phyloP scores from a whole-genome alignment of 2,113 vertebrate species.

The Chionomys nivalis region DNA sequence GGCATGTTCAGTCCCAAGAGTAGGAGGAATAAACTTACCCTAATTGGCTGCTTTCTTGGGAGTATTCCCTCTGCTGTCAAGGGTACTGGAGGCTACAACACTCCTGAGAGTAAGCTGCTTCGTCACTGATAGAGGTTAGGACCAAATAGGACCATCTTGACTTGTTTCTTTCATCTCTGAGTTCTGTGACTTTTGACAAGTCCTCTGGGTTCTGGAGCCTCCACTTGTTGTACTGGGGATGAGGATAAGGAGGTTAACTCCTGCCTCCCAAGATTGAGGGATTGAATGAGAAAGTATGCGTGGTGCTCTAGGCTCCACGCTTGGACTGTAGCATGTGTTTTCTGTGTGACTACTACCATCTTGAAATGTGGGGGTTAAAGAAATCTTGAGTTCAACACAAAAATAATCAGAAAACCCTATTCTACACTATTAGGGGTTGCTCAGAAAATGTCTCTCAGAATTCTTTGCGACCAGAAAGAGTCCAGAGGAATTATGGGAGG shows the following conservation, averaged over 20 bases:
- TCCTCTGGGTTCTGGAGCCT: not conserved
- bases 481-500: not conserved
- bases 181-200: not conserved
- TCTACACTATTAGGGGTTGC: not conserved
- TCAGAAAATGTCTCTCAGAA: not conserved
- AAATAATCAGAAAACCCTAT: not conserved
- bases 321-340: not conserved
- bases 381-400: not conserved
- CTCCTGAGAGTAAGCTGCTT: not conserved
- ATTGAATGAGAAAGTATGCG: accelerated
- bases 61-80: not conserved
- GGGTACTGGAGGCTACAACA: not conserved
- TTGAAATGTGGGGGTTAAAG: not conserved
- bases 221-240: not conserved
- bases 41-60: not conserved
- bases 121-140: not conserved
- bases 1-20: not conserved
- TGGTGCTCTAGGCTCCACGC: not conserved
- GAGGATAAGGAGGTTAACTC: not conserved
- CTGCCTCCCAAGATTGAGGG: not conserved
- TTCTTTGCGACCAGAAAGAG: not conserved
- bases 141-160: not conserved
- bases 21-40: not conserved
- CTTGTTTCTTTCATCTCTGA: not conserved
- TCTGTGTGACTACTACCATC: not conserved